These are phyloP conservation scores for Centropus bengalensis DNA, from an alignment of 2,113 vertebrate genomes.

Conservation along the genomic window DNA sequence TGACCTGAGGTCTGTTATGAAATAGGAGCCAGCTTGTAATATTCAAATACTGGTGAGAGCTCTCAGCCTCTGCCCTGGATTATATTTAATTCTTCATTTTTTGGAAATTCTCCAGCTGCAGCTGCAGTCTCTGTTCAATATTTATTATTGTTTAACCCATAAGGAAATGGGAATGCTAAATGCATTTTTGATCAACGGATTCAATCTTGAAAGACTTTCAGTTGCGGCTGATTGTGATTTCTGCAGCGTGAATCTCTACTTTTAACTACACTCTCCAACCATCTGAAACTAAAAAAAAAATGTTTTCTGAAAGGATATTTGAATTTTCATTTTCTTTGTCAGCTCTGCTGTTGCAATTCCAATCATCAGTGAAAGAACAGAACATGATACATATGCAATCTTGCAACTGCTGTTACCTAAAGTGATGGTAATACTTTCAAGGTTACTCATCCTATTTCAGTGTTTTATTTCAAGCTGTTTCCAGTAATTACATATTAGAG, in stretches of 20 bases:
- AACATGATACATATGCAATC: not conserved
- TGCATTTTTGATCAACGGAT: not conserved
- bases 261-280: not conserved
- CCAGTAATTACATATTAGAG: slow-evolving; percentile 19
- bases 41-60: not conserved
- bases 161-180: not conserved
- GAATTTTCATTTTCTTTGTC: not conserved
- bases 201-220: not conserved
- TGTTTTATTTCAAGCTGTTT: slow-evolving; percentile 33
- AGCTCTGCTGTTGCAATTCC: not conserved
- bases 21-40: not conserved
- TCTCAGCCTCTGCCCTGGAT: not conserved
- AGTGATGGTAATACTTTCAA: slow-evolving; percentile 8
- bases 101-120: slow-evolving; percentile 18
- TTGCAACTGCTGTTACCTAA: not conserved
- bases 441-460: not conserved
- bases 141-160: slow-evolving; percentile 34
- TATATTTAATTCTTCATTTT: slow-evolving; percentile 28
- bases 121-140: not conserved
- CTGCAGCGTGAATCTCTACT: not conserved
- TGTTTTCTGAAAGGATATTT: not conserved
- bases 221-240: not conserved
- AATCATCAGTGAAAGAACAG: not conserved
- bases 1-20: not conserved
- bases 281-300: not conserved